phyloP scores from a whole-genome alignment of 2,797 vertebrate species.

The Amblyopsis hoosieri region DNA sequence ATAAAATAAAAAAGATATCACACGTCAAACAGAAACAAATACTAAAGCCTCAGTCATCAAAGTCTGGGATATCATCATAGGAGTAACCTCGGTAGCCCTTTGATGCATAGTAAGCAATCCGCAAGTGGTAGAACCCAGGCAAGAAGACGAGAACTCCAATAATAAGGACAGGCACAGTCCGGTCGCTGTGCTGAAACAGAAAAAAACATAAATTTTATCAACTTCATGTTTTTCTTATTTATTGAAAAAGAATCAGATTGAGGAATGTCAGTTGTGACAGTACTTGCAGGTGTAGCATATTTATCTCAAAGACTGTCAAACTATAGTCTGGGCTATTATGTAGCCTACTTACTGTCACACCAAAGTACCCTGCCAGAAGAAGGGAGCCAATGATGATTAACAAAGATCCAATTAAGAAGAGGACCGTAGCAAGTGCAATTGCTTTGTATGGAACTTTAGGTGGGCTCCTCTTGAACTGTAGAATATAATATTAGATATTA shows the following conservation, averaged over 20 bases:
- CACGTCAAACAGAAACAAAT: not conserved
- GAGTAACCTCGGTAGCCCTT: constrained; percentile 94
- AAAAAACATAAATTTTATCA: not conserved
- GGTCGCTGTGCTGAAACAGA: constrained; percentile 83
- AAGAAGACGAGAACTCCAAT: constrained; percentile 96
- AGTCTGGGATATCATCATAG: constrained; percentile 97
- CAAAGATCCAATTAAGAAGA: constrained; percentile 92
- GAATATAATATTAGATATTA: constrained; percentile 18
- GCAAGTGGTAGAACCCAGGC: constrained; percentile 94
- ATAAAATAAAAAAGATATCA: too few species aligned
- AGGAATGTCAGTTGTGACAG: not conserved
- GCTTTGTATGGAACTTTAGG: constrained; percentile 98
- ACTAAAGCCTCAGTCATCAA: constrained; percentile 84
- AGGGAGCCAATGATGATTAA: constrained; percentile 92
- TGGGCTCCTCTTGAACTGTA: constrained; percentile 93
- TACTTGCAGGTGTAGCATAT: not conserved
- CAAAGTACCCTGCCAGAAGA: constrained; percentile 92
- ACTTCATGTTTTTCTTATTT: not conserved
- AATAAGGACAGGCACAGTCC: constrained; percentile 91
- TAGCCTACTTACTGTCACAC: constrained; percentile 83
- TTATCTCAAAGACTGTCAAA: not conserved
- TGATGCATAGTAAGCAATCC: constrained; percentile 94
- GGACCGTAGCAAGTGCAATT: constrained; percentile 87
- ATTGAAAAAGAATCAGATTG: not conserved
- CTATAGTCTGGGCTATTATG: not conserved